Conservation (phyloP, 1,140 invertebrate genomes). For the Drosophila ambigua region DNA sequence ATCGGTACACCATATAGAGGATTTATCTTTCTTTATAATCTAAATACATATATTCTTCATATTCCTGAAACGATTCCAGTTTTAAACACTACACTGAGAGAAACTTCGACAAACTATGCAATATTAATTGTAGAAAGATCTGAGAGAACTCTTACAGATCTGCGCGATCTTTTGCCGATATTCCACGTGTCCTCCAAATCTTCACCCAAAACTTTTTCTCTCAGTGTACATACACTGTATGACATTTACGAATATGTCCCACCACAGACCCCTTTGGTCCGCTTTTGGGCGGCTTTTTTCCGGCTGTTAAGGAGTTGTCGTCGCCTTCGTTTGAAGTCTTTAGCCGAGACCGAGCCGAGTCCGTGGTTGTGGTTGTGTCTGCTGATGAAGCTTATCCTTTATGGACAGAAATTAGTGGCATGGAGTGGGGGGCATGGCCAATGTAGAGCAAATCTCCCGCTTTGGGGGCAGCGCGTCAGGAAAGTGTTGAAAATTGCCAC, state of each 20-base stretch:
- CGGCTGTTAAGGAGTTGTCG: constrained; percentile 4
- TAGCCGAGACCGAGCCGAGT: constrained; percentile 7
- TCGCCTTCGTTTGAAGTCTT: constrained; percentile 40
- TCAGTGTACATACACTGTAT: too few species aligned
- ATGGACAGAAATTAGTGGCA: constrained; percentile 33
- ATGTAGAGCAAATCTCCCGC: constrained; percentile 33
- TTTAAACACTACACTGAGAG: too few species aligned
- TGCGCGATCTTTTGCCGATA: too few species aligned
- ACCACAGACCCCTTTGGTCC: background rate
- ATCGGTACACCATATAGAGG: too few species aligned
- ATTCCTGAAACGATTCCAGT: too few species aligned
- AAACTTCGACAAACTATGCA: too few species aligned
- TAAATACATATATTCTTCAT: too few species aligned
- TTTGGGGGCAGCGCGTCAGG: constrained; percentile 16
- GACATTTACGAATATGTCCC: constrained; percentile 14
- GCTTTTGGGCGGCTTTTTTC: background rate
- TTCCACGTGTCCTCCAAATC: too few species aligned
- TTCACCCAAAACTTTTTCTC: too few species aligned
- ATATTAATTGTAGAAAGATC: too few species aligned
- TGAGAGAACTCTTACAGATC: too few species aligned
- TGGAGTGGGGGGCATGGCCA: constrained; percentile 27
- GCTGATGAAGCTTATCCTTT: constrained; percentile 20
- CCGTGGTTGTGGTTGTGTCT: background rate
- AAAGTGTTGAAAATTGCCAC: constrained; percentile 51
- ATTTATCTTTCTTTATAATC: too few species aligned